phyloP scores from a whole-genome alignment of 2,113 vertebrate species.

The Rostratula benghalensis region DNA sequence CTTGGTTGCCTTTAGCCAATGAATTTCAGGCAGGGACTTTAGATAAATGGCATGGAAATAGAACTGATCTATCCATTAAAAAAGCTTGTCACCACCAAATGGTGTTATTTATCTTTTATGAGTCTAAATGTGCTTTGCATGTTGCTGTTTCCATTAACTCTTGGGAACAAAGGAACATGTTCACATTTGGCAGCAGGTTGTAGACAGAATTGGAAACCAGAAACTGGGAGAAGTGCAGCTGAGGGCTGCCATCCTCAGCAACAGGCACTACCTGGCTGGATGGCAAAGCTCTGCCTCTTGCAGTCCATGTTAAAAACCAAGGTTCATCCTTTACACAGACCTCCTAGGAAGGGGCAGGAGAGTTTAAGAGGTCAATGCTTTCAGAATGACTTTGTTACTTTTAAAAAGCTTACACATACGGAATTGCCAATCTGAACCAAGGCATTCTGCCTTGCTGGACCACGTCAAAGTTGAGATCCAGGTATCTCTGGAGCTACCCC shows the following conservation, averaged over 20 bases:
- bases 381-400: background rate
- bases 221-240: background rate
- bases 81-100: slow-evolving; percentile 42
- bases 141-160: slow-evolving; percentile 62
- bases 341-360: background rate
- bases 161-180: slow-evolving; percentile 32
- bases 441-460: background rate
- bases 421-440: background rate
- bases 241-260: background rate
- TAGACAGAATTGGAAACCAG: background rate
- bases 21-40: slow-evolving; percentile 1
- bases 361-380: slow-evolving; percentile 4
- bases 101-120: slow-evolving; percentile 72
- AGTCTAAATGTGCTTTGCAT: slow-evolving; percentile 65
- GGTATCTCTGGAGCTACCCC: background rate
- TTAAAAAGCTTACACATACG: background rate
- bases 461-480: background rate
- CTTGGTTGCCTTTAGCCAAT: slow-evolving; percentile 39
- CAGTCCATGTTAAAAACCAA: background rate
- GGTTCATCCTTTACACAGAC: background rate
- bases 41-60: slow-evolving; percentile 65
- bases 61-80: slow-evolving; percentile 53
- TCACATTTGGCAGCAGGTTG: background rate
- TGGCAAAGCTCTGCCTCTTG: background rate
- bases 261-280: background rate